phyloP scores from a whole-genome alignment of 2,113 vertebrate species.

The Suricata suricatta region DNA sequence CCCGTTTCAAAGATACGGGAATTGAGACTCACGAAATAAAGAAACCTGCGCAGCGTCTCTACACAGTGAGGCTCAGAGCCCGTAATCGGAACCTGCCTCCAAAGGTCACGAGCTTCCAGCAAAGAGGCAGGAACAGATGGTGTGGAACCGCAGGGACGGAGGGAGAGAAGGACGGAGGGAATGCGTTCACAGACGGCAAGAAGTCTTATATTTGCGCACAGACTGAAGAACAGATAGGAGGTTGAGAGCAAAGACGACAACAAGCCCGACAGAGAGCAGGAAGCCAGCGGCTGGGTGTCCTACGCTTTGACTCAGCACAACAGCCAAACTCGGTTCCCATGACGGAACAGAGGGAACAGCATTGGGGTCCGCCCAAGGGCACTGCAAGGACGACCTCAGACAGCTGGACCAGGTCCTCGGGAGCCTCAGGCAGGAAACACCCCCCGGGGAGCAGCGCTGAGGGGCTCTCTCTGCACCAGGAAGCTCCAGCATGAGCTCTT shows the following conservation, averaged over 20 bases:
- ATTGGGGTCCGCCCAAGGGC: neutral
- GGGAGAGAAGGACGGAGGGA: neutral
- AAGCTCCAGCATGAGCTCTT: neutral
- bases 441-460: neutral
- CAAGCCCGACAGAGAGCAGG: neutral
- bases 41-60: neutral
- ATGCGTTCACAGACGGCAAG: too few relatives aligned
- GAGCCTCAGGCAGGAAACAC: neutral
- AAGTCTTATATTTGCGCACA: neutral
- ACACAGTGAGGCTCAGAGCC: neutral
- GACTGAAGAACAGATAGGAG: too few relatives aligned
- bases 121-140: neutral
- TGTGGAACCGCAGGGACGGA: neutral
- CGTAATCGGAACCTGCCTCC: neutral
- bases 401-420: too few relatives aligned
- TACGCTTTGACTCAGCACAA: neutral
- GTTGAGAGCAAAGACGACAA: neutral
- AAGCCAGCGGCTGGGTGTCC: fast-evolving
- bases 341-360: neutral
- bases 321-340: neutral
- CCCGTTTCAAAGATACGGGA: neutral
- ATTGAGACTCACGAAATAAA: neutral
- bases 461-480: neutral
- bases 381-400: neutral
- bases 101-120: neutral